Conservation (phyloP, 1,140 invertebrate genomes). For the Drosophila chauvacae region DNA sequence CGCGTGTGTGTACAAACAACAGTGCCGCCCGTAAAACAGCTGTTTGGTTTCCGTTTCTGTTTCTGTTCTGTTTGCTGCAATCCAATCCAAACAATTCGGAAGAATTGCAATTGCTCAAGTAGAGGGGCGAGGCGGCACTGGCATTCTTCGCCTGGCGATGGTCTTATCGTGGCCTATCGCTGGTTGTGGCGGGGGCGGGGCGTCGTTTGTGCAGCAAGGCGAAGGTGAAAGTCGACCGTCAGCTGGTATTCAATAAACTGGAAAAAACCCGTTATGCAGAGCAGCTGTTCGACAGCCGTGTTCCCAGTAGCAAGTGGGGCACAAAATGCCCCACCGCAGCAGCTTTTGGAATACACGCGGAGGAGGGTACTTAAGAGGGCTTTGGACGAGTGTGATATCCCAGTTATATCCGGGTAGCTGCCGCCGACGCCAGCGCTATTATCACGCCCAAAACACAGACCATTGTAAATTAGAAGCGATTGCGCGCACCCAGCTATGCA, state of each 20-base stretch:
- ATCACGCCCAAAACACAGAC: slow-evolving; percentile 15
- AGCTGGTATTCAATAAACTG: slow-evolving; percentile 47
- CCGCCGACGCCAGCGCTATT: slow-evolving; percentile 6
- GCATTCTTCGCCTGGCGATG: neutral
- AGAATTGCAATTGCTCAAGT: slow-evolving; percentile 4
- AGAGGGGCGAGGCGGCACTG: neutral
- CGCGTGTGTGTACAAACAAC: slow-evolving; percentile 31
- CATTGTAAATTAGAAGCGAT: slow-evolving; percentile 15
- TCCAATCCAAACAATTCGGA: slow-evolving; percentile 1
- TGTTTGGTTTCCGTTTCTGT: slow-evolving; percentile 11
- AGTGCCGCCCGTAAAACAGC: slow-evolving; percentile 30
- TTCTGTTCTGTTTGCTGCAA: slow-evolving; percentile 3
- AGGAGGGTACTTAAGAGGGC: neutral
- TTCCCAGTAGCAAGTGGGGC: slow-evolving; percentile 20
- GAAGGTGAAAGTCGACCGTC: slow-evolving; percentile 75
- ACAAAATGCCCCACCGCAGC: slow-evolving; percentile 4
- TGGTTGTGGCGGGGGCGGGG: slow-evolving; percentile 25
- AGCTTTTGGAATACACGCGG: neutral
- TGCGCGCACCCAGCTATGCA: neutral
- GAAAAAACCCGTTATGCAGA: slow-evolving; percentile 46
- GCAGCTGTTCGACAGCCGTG: slow-evolving; percentile 22
- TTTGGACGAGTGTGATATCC: neutral
- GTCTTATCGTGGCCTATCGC: slow-evolving; percentile 3
- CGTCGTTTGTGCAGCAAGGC: slow-evolving; percentile 50
- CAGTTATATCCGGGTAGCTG: slow-evolving; percentile 22